Conservation (phyloP, 2,113 vertebrate genomes). For the Peromyscus maniculatus region DNA sequence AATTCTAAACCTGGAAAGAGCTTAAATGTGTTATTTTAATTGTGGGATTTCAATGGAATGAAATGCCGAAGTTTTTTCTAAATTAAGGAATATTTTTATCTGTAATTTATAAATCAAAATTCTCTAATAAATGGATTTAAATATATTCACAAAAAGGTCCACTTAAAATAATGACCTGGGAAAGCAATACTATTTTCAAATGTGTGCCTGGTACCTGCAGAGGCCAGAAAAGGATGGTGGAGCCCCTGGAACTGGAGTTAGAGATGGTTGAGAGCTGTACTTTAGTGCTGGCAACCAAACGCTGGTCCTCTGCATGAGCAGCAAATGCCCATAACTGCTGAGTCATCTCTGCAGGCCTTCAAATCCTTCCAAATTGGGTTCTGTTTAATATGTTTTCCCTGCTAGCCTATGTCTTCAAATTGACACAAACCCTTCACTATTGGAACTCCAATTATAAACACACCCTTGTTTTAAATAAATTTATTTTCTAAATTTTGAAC, state of each 20-base stretch:
- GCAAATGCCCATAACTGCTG: not conserved
- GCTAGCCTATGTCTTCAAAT: conserved; percentile 21
- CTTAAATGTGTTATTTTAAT: conserved; percentile 16
- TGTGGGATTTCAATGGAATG: not conserved
- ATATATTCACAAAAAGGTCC: not conserved
- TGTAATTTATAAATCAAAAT: conserved; percentile 36
- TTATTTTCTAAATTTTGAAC: conserved; percentile 51
- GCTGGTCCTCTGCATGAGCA: not conserved
- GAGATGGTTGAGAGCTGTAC: not conserved
- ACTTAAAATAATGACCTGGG: conserved; percentile 24
- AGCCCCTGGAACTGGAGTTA: not conserved
- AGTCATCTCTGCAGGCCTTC: not conserved
- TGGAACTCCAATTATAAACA: not conserved
- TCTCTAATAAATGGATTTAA: conserved; percentile 34
- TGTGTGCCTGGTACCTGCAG: not conserved
- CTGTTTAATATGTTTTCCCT: conserved; percentile 27
- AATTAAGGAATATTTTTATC: not conserved
- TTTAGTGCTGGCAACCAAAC: not conserved
- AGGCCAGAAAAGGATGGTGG: not conserved
- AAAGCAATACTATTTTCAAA: not conserved
- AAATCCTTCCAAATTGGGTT: not conserved
- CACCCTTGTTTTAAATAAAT: not conserved
- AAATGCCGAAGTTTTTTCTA: conserved; percentile 33
- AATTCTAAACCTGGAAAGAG: conserved; percentile 41
- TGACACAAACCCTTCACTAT: not conserved